phyloP scores from a whole-genome alignment of 2,113 vertebrate species.

The Cinclus mexicanus region DNA sequence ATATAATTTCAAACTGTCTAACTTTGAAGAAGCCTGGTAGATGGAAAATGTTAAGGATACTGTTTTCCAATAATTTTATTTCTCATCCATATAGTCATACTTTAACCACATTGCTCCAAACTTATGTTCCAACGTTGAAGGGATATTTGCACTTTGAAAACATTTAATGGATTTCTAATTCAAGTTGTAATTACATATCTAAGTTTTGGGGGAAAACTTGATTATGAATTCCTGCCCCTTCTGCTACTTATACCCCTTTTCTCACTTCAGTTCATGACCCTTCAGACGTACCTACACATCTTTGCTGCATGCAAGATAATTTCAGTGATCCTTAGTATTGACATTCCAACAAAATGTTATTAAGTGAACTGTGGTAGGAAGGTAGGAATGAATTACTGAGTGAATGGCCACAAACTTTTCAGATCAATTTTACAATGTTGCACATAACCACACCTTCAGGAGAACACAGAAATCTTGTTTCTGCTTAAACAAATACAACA shows the following conservation, averaged over 20 bases:
- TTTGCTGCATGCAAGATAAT: background rate
- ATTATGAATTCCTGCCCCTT: background rate
- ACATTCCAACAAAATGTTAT: background rate
- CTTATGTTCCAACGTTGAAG: background rate
- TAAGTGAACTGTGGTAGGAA: background rate
- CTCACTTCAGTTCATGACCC: background rate
- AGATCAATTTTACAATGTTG: background rate
- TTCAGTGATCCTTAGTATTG: background rate
- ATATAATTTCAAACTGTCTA: background rate
- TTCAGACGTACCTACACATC: background rate
- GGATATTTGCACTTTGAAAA: background rate
- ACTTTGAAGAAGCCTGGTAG: background rate
- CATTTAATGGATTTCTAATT: background rate
- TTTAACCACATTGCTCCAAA: background rate
- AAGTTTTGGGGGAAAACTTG: background rate
- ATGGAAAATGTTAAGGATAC: background rate
- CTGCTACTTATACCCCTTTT: background rate
- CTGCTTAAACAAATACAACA: background rate
- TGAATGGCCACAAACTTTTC: background rate
- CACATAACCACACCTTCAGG: background rate
- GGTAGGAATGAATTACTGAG: background rate
- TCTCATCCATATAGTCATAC: background rate
- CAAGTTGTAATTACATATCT: background rate
- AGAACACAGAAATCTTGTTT: background rate
- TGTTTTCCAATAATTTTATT: background rate